phyloP scores from a whole-genome alignment of 2,888 invertebrate genomes.

The Brachypalpus laphriformis region DNA sequence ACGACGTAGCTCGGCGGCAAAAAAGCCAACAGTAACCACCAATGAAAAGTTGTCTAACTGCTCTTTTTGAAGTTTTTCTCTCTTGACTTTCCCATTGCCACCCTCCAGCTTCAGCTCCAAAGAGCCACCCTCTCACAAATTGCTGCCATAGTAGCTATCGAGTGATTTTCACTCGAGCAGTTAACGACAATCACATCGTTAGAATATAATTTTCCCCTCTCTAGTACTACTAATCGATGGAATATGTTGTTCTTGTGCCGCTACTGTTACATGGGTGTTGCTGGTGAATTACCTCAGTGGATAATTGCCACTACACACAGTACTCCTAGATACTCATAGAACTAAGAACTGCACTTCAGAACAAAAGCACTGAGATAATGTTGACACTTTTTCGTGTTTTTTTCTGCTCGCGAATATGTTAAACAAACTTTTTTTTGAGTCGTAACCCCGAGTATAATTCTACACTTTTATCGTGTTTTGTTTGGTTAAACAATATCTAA shows the following conservation, averaged over 20 bases:
- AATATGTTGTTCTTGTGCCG: slow-evolving; percentile 19
- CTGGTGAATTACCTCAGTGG: background rate
- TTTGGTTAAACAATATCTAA: slow-evolving; percentile 60
- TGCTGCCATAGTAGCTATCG: slow-evolving; percentile 50
- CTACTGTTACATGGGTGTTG: slow-evolving; percentile 6
- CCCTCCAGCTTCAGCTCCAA: background rate
- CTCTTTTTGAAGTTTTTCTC: slow-evolving; percentile 71
- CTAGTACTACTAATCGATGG: slow-evolving; percentile 49
- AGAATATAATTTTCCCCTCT: slow-evolving; percentile 44
- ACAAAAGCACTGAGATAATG: slow-evolving; percentile 40
- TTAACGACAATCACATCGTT: slow-evolving; percentile 72
- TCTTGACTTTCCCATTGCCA: slow-evolving; percentile 22
- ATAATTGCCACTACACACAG: slow-evolving; percentile 28
- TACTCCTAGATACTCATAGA: background rate
- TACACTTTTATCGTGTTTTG: slow-evolving; percentile 60
- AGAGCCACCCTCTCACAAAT: slow-evolving; percentile 36
- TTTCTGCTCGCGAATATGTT: slow-evolving; percentile 23
- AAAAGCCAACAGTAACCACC: slow-evolving; percentile 63
- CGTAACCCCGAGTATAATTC: slow-evolving; percentile 27
- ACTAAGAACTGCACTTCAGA: background rate
- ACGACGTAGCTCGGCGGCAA: too few relatives aligned
- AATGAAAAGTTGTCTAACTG: slow-evolving; percentile 68
- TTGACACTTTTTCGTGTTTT: slow-evolving; percentile 21
- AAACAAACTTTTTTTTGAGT: slow-evolving; percentile 16
- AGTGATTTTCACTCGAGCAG: slow-evolving; percentile 70